Percentiles rank a stretch among this genome's conserved stretches.
phyloP scores from a whole-genome alignment of 2,797 vertebrate species.

The Gobionotothen gibberifrons region DNA sequence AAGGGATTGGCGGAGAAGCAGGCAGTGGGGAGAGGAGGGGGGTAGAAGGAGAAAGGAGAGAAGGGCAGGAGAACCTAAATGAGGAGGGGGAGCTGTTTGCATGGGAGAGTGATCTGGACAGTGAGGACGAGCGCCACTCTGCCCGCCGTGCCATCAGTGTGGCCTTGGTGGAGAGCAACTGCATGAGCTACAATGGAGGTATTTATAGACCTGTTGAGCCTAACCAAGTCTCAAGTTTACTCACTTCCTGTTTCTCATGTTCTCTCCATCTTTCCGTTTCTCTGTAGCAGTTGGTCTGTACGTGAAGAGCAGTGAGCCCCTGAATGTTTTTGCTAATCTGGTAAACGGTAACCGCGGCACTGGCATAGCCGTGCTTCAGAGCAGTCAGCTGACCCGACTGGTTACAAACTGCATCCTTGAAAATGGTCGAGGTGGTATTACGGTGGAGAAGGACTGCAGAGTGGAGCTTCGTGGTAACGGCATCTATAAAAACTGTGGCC shows the following conservation, averaged over 20 bases:
- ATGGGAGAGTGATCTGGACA: conserved; percentile 91
- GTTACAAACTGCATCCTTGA: conserved; percentile 90
- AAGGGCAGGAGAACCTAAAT: conserved; percentile 87
- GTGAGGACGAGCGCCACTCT: conserved; percentile 87
- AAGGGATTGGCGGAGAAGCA: conserved; percentile 74
- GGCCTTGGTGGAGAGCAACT: conserved; percentile 91
- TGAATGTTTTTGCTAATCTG: conserved; percentile 89
- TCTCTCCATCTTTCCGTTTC: conserved; percentile 2
- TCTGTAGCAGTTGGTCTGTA: conserved; percentile 90
- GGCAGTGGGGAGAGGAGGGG: conserved; percentile 75
- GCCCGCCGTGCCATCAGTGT: conserved; percentile 84
- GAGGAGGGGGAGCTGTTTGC: conserved; percentile 90
- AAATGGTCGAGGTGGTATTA: conserved; percentile 87
- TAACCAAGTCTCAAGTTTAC: neutral
- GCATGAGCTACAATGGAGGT: conserved; percentile 86
- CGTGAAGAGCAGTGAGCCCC: conserved; percentile 90
- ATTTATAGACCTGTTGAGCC: neutral
- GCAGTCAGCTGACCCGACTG: conserved; percentile 88
- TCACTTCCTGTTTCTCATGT: neutral
- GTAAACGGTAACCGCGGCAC: conserved; percentile 86
- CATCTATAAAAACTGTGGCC: conserved; percentile 90
- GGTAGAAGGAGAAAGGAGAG: conserved; percentile 75
- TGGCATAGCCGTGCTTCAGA: conserved; percentile 89
- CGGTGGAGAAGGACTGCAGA: conserved; percentile 87
- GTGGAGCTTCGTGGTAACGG: conserved; percentile 92